Evolutionary conservation across 2,888 invertebrate genomes (phyloP), one percentile per base, ranked within the genome.

Genomic region (Bedellia somnulentella): DNA sequence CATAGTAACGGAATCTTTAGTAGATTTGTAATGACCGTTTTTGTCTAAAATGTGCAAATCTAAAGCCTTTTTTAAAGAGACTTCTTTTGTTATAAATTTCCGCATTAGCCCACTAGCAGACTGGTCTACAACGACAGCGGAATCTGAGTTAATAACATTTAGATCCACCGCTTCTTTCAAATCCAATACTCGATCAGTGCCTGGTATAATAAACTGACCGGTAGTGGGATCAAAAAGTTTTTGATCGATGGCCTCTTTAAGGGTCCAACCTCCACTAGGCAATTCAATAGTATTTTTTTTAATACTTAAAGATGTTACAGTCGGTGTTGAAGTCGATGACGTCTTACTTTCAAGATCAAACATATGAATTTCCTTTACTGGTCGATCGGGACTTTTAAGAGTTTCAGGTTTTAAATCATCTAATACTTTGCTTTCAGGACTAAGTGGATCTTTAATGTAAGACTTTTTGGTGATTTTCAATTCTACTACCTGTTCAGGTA

Each of bases 161-260:
- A 92, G 78, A 45, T 86, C 85, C 24, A 97, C 78, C 42, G 95
- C 92, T 57, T 95, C 94, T 55, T 89, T 86, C 42, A 96, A 86
- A 35, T 88, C 86, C 25, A 93, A 83, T 31, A 87, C 68, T 41
- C 91, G 79, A 53, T 93, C 93, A 4, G 93, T 92, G 9, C 88
- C 88, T 2, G 91, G 90, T 38, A 96, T 89, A 10, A 85, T 83
- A 45, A 96, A 92, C 18, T 89, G 67, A 2, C 97, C 96, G 1
- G 83, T 84, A 1, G 81, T 71, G 2, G 94, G 87, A 58, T 96
- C 89, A 44, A 95, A 89, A 3, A 92, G 60, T 31, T 85, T 85
- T 49, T 86, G 84, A 23, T 86, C 79, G 38, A 96, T 91, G 2
- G 94, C 93, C 45, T 93, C 89, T 31, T 81, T 78, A 2, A 96